Percentiles rank a stretch among this genome's conserved stretches.
Evolutionary conservation across 2,113 vertebrate species (phyloP).

Genomic region (Grammatotria lemairii): DNA sequence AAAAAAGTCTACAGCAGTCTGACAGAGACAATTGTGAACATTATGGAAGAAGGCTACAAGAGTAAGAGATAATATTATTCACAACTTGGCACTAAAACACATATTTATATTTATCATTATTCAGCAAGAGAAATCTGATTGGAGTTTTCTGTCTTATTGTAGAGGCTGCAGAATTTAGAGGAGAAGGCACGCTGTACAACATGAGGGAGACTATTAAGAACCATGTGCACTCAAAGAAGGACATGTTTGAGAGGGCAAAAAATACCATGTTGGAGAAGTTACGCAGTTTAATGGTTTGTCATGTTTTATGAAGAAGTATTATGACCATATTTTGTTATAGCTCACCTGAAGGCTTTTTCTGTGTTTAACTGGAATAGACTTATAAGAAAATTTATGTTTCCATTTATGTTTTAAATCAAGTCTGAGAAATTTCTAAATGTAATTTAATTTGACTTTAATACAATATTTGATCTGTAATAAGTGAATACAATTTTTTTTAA

Average conservation of each 20-base stretch:
- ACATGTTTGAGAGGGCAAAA: not conserved
- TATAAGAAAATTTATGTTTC: not conserved
- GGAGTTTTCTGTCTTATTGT: not conserved
- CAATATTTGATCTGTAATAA: not conserved
- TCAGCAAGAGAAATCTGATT: not conserved
- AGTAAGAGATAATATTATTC: too few relatives aligned
- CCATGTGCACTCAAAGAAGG: not conserved
- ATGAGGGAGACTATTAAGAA: not conserved
- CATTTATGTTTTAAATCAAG: not conserved
- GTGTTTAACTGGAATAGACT: not conserved
- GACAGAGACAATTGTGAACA: too few relatives aligned
- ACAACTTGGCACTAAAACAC: not conserved
- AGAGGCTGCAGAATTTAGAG: not conserved
- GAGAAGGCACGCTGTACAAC: rapidly evolving
- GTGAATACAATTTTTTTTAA: not conserved
- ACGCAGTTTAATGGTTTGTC: rapidly evolving
- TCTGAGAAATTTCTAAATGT: not conserved
- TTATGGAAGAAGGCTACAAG: too few relatives aligned
- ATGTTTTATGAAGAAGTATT: not conserved
- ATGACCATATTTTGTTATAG: not conserved
- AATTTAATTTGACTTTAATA: not conserved
- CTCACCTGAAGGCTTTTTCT: not conserved
- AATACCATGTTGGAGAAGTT: not conserved
- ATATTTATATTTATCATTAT: not conserved
- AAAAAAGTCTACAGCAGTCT: too few relatives aligned